phyloP scores from a whole-genome alignment of 2,113 vertebrate species.

The Corvus moneduloides region DNA sequence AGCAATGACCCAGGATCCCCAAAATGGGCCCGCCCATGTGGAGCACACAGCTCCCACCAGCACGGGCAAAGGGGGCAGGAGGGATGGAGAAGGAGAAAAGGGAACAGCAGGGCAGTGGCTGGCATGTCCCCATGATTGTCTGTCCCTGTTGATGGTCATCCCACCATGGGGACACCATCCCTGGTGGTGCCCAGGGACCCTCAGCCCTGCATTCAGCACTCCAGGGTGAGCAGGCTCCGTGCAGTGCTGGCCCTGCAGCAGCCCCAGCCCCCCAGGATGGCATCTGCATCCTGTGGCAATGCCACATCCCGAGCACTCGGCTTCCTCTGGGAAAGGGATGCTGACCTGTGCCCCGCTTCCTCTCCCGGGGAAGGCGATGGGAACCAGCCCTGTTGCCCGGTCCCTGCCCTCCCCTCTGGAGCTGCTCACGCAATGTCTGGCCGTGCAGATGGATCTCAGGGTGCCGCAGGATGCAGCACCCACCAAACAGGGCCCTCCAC shows the following conservation, averaged over 20 bases:
- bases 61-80: neutral
- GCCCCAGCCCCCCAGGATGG: neutral
- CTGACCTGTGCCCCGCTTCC: neutral
- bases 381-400: neutral
- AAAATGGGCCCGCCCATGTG: neutral
- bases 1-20: neutral
- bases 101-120: neutral
- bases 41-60: neutral
- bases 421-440: neutral
- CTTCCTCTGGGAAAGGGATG: neutral
- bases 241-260: neutral
- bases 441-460: neutral
- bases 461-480: neutral
- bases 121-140: neutral
- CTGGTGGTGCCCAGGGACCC: neutral
- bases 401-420: neutral
- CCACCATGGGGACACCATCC: rapidly evolving
- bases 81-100: neutral
- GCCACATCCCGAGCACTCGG: rapidly evolving
- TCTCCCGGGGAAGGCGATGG: rapidly evolving
- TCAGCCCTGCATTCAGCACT: neutral
- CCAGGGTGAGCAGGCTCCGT: rapidly evolving
- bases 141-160: neutral
- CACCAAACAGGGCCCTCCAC: neutral
- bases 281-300: neutral